phyloP scores from a whole-genome alignment of 2,797 vertebrate species.

The Argentina silus region DNA sequence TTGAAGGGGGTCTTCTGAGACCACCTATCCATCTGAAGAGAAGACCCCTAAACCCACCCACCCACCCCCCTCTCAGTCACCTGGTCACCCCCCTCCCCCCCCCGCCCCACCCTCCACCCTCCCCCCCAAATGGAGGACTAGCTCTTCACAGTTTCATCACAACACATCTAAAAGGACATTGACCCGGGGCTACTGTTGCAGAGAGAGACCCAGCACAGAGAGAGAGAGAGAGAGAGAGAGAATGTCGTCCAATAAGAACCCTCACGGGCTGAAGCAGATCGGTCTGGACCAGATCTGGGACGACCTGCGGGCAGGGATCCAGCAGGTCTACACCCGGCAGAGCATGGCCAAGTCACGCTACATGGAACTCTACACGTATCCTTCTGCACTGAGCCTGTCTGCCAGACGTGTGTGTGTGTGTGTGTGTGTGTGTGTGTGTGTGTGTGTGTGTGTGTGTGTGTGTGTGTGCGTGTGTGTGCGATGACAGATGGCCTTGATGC shows the following conservation, averaged over 20 bases:
- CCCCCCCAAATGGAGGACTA: conserved; percentile 57
- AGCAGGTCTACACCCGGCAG: conserved; percentile 90
- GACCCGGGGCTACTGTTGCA: neutral
- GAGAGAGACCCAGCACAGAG: conserved; percentile 55
- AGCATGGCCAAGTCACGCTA: conserved; percentile 92
- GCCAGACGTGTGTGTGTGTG: no score
- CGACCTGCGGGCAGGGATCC: conserved; percentile 87
- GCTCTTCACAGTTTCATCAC: conserved; percentile 22
- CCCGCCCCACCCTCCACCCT: conserved; percentile 16
- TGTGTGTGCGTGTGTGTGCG: neutral
- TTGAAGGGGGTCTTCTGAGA: conserved; percentile 31
- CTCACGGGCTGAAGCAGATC: conserved; percentile 90
- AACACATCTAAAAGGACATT: conserved; percentile 27
- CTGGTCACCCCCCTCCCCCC: neutral
- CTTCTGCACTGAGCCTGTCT: conserved; percentile 55
- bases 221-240: conserved; percentile 66
- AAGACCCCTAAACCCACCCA: conserved; percentile 21
- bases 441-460: neutral
- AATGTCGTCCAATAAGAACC: conserved; percentile 89
- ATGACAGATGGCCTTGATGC: neutral
- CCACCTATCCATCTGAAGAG: conserved; percentile 22
- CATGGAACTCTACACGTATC: conserved; percentile 96
- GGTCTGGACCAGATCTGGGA: conserved; percentile 93
- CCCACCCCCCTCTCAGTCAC: conserved; percentile 12
- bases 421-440: neutral